Base-by-base conservation (phyloP, 2,888 invertebrate genomes). In the Leptura quadrifasciata region DNA sequence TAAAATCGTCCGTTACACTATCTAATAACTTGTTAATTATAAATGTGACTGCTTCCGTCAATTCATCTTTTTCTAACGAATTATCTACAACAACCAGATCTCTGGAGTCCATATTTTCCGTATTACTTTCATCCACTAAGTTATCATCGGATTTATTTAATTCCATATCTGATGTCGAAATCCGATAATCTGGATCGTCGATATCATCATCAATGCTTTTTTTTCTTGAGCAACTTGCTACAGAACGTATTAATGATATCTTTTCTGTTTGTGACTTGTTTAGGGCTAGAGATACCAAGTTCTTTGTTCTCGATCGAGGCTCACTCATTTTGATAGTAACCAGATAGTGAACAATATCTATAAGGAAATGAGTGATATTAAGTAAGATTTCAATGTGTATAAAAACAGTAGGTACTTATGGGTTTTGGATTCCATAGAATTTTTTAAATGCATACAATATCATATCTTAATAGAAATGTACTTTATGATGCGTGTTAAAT, bases 101-200 rank as follows among this genome's bases (percentile, higher is more conserved):
- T 15, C 8, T 8, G 24, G 24, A 24, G 2, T 47, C 47, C 47
- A 47, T 8, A 2, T n/a, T 54, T n/a, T 3, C 4, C 3, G n/a
- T n/a, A 3, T 12, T n/a, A 52, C 27, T 52, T 52, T n/a, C 52
- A 10, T n/a, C 3, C 10, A 3, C 52, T n/a, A 52, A 5, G 8
- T 27, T 27, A 27, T 27, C 27, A 27, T 27, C 27, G 27, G 27
- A 27, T 27, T 27, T 12, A 52, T n/a, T 52, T 12, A n/a, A 54
- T 54, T 54, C 54, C 54, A 54, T 54, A 4, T 18, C 54, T 54
- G 54, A 54, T n/a, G 3, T 54, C n/a, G 54, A 54, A 54, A 52
- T 12, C 12, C n/a, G 52, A 52, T 52, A 52, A n/a, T 52, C 52
- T 3, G 52, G 52, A 52, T 54, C 17, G 8, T n/a, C 54, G n/a